Conservation (phyloP, 2,888 invertebrate genomes). For the Adelphocoris suturalis region DNA sequence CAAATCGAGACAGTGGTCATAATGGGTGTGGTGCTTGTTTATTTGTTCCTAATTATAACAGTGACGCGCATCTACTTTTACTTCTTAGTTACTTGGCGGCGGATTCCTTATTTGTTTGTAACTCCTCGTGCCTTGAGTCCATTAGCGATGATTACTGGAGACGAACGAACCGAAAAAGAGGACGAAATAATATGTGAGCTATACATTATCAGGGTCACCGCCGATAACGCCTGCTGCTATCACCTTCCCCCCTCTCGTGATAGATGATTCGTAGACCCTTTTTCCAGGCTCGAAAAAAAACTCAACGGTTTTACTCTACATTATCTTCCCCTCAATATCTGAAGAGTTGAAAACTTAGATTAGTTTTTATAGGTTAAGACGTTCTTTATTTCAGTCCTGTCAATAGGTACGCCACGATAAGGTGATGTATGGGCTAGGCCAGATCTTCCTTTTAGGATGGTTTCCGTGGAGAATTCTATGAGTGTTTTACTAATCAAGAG, state of each 20-base stretch:
- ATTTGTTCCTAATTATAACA: too few relatives aligned
- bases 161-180: slow-evolving; percentile 12
- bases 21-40: too few relatives aligned
- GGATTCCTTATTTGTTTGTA: not conserved
- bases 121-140: slow-evolving; percentile 23
- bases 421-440: not conserved
- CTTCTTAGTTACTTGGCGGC: too few relatives aligned
- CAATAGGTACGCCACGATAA: not conserved
- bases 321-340: not conserved
- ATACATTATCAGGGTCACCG: not conserved
- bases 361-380: not conserved
- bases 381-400: not conserved
- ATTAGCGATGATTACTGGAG: slow-evolving; percentile 22
- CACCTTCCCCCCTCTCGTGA: slow-evolving; percentile 12
- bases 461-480: too few relatives aligned
- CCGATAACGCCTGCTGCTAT: not conserved
- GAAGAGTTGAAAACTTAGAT: not conserved
- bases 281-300: not conserved
- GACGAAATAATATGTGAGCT: slow-evolving; percentile 19
- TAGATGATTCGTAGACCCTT: not conserved
- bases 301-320: not conserved
- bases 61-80: too few relatives aligned
- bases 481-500: too few relatives aligned
- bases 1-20: too few relatives aligned
- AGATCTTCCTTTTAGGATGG: not conserved